Base-by-base conservation (phyloP, 35 echinoderm and acorn worm genomes). In the Lytechinus pictus region DNA sequence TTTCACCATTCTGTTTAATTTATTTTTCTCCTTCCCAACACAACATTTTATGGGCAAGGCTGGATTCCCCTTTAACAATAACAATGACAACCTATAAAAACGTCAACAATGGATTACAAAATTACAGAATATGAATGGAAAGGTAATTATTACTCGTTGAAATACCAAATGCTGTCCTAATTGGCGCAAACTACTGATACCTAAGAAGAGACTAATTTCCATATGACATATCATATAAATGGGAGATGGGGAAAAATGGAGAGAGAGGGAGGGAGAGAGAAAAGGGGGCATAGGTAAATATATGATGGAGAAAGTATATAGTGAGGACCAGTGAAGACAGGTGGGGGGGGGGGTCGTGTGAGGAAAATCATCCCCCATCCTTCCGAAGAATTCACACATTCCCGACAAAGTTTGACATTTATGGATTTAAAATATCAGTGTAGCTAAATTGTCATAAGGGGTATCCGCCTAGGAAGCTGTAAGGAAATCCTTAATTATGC, bases 401-500 rank as follows among this genome's bases (percentile, higher is more conserved):
- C 66, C 19, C n/a, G 66, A 79, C 66, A 79, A 79, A 79, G n/a
- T 14, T 19, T 79, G 66, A 79, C 66, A 79, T 79, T 79, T 79
- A 24, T 24, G 66, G 66, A 79, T 14, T 79, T 79, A 79, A 79
- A n/a, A 79, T 79, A 79, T 79, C 66, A 7, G 66, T 24, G 19
- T 27, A 24, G 66, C 66, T 79, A 79, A 19, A 19, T 79, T 79
- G 61, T 79, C 66, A 79, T 19, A 79, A 24, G n/a, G 19, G 66
- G 19, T 79, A 24, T 79, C 13, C 9, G n/a, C 0, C 19, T 7
- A 79, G 66, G 66, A 79, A 79, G 66, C n/a, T 8, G 66, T 16
- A 24, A 79, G 66, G 66, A 79, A 79, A 79, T 79, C 66, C 66
- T 79, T 79, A 19, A 79, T 79, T 79, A 79, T 79, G 66, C 66